Percentiles rank a stretch among this genome's conserved stretches.
phyloP scores from a whole-genome alignment of 2,113 vertebrate species.

The Athene noctua region DNA sequence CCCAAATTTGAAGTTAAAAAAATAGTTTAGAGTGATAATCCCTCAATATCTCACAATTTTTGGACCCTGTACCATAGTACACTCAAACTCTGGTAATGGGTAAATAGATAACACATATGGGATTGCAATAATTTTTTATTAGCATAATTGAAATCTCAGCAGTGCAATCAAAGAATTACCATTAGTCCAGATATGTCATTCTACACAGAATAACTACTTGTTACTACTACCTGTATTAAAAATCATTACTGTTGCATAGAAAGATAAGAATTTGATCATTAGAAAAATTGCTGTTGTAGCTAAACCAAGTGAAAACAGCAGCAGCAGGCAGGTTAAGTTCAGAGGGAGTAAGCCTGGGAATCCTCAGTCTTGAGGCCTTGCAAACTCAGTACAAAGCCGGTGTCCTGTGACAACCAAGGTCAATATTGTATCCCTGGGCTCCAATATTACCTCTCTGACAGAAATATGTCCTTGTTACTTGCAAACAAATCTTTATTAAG shows the following conservation, averaged over 20 bases:
- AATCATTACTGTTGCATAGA: background rate
- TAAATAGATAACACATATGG: background rate
- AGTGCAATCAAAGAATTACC: background rate
- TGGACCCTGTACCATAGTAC: background rate
- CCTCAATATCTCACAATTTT: background rate
- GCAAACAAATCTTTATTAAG: background rate
- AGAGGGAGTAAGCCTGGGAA: background rate
- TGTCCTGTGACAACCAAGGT: too few species aligned
- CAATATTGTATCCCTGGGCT: background rate
- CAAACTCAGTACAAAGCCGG: background rate
- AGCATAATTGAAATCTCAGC: background rate
- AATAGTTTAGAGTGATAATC: background rate
- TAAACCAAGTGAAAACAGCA: background rate
- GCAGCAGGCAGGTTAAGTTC: background rate
- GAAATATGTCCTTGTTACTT: background rate
- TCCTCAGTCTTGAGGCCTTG: background rate
- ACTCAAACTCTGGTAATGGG: background rate
- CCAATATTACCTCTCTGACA: background rate
- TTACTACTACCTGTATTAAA: background rate
- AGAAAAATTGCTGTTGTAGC: background rate
- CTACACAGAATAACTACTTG: background rate
- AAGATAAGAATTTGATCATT: background rate
- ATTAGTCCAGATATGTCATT: background rate
- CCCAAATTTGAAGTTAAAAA: background rate
- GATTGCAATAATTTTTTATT: background rate